A percentile compares a stretch with the other conserved stretches of the same genome.
Conservation (phyloP, 2,797 vertebrate genomes). For the Enteromius fasciolatus region DNA sequence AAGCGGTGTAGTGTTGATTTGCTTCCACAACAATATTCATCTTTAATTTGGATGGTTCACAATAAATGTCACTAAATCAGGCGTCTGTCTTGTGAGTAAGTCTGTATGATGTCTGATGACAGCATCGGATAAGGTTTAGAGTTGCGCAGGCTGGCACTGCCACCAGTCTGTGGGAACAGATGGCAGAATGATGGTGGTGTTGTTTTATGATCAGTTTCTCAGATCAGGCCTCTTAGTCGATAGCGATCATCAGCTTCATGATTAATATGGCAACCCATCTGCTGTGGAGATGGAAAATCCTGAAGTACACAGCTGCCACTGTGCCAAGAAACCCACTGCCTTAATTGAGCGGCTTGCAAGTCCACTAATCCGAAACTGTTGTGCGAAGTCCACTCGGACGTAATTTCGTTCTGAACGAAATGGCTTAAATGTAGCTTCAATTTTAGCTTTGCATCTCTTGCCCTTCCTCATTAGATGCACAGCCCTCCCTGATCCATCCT, state of each 20-base stretch:
- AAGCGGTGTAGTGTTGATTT: background rate
- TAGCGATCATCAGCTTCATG: constrained; percentile 76
- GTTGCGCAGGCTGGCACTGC: constrained; percentile 67
- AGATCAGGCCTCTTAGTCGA: constrained; percentile 62
- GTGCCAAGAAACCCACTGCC: constrained; percentile 56
- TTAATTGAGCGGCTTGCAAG: constrained; percentile 47
- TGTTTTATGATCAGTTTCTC: constrained; percentile 78
- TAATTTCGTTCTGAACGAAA: background rate
- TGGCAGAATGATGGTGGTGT: constrained; percentile 74
- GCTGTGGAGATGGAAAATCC: constrained; percentile 78
- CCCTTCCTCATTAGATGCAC: background rate
- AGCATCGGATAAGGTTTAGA: constrained; percentile 67
- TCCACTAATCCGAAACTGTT: constrained; percentile 31
- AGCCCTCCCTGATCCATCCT: background rate
- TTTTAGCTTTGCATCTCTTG: background rate
- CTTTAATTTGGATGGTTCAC: background rate
- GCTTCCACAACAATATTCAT: background rate
- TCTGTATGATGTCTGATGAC: constrained; percentile 67
- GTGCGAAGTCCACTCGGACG: background rate
- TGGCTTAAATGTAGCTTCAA: constrained; percentile 25
- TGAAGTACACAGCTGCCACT: constrained; percentile 76
- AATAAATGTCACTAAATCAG: constrained; percentile 30
- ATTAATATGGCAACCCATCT: constrained; percentile 81
- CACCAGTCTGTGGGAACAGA: constrained; percentile 73
- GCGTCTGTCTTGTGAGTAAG: constrained; percentile 65